Conservation (phyloP, 2,797 vertebrate genomes). For the Lophius americanus region DNA sequence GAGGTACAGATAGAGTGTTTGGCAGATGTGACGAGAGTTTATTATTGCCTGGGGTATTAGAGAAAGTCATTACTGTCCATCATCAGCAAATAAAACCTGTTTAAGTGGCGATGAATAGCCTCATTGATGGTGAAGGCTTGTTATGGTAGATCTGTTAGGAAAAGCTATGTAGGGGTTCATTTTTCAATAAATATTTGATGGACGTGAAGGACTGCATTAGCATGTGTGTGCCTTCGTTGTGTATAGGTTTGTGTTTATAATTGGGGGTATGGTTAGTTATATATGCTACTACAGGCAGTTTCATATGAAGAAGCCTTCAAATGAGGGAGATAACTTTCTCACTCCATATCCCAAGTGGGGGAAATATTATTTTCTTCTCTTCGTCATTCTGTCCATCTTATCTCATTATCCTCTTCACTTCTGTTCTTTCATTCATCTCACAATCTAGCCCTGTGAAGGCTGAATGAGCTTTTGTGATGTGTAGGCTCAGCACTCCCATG, state of each 20-base stretch:
- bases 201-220: slow-evolving; percentile 21
- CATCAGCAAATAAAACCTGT: slow-evolving; percentile 60
- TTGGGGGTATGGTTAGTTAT: slow-evolving; percentile 24
- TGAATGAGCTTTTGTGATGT: slow-evolving; percentile 16
- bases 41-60: slow-evolving; percentile 52
- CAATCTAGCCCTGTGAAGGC: slow-evolving; percentile 15
- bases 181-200: slow-evolving; percentile 76
- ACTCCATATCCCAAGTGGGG: slow-evolving; percentile 25
- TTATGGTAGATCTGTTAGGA: slow-evolving; percentile 63
- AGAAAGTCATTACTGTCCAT: slow-evolving; percentile 70
- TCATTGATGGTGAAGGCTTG: slow-evolving; percentile 60
- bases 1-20: slow-evolving; percentile 11
- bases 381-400: slow-evolving; percentile 30
- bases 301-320: slow-evolving; percentile 39
- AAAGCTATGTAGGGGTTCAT: slow-evolving; percentile 40
- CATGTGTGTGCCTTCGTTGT: slow-evolving; percentile 17
- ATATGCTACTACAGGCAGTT: slow-evolving; percentile 19
- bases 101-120: slow-evolving; percentile 67
- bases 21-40: slow-evolving; percentile 44
- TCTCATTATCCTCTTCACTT: slow-evolving; percentile 16
- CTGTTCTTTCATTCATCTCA: slow-evolving; percentile 12
- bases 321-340: slow-evolving; percentile 37
- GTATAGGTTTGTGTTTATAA: slow-evolving; percentile 7
- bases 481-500: slow-evolving; percentile 17
- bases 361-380: slow-evolving; percentile 37